Evolutionary conservation across 1,140 invertebrate genomes (phyloP).

Genomic region (Carcinoscorpius rotundicauda): DNA sequence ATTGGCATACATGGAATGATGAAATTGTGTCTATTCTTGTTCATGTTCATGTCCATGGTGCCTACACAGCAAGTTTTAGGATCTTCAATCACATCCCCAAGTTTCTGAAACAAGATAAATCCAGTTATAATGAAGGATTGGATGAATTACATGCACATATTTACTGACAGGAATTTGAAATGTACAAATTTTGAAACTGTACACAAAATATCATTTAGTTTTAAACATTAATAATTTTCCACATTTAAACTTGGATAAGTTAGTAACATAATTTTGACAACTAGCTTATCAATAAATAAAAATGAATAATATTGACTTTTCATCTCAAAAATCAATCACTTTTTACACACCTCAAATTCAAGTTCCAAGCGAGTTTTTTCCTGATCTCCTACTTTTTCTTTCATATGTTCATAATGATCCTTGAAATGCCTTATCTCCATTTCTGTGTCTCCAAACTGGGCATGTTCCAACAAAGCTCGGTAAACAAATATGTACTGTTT

Average conservation of each 20-base stretch:
- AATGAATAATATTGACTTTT: no score
- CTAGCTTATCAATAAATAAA: no score
- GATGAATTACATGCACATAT: no score
- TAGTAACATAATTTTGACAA: no score
- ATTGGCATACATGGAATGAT: constrained; percentile 60
- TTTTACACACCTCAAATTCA: constrained; percentile 59
- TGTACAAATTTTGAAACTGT: no score
- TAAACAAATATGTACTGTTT: constrained; percentile 98
- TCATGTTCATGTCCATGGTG: constrained; percentile 65
- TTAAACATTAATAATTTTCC: no score
- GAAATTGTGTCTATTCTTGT: constrained; percentile 72
- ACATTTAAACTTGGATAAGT: no score
- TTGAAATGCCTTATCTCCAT: constrained; percentile 57
- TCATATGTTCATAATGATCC: constrained; percentile 42
- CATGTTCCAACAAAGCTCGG: constrained; percentile 80
- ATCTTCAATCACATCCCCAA: constrained; percentile 64
- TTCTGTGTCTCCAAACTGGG: constrained; percentile 88
- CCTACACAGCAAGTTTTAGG: constrained; percentile 66
- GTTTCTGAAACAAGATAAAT: constrained; percentile 44
- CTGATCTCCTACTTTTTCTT: constrained; percentile 39
- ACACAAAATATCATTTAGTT: no score
- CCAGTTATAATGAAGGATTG: no score
- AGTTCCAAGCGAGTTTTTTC: constrained; percentile 30
- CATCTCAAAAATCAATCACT: no score
- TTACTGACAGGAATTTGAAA: no score